Conservation (phyloP, 2,888 invertebrate species). For the Nematopogon swammerdamellus region DNA sequence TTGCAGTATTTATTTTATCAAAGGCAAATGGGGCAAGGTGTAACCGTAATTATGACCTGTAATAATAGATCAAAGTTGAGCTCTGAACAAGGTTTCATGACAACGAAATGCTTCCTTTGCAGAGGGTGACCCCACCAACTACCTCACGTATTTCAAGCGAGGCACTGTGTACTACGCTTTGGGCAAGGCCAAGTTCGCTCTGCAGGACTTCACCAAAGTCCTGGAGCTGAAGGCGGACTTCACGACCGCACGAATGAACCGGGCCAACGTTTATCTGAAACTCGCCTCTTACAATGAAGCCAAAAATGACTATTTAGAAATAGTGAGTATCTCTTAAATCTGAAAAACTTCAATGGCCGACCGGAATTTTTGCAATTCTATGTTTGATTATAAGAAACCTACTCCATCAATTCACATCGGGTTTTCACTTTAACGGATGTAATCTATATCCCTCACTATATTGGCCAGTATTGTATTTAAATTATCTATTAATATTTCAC, state of each 20-base stretch:
- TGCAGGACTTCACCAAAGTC: constrained; percentile 91
- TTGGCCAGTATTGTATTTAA: too few relatives aligned
- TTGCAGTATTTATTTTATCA: too few relatives aligned
- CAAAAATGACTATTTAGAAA: constrained; percentile 74
- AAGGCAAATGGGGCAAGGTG: too few relatives aligned
- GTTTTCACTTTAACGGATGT: too few relatives aligned
- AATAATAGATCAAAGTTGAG: too few relatives aligned
- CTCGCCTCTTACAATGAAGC: constrained; percentile 83
- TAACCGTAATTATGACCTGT: too few relatives aligned
- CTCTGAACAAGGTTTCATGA: too few relatives aligned
- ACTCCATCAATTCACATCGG: too few relatives aligned
- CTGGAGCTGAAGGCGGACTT: constrained; percentile 95
- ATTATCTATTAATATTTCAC: too few relatives aligned
- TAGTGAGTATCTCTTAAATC: constrained; percentile 80
- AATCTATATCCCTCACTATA: too few relatives aligned
- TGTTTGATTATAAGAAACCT: background rate
- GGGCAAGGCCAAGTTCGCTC: constrained; percentile 92
- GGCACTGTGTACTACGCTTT: constrained; percentile 95
- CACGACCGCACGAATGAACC: constrained; percentile 77
- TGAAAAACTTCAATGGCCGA: too few relatives aligned
- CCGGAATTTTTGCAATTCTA: background rate
- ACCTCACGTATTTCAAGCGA: constrained; percentile 92
- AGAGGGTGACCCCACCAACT: constrained; percentile 96
- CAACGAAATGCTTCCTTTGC: too few relatives aligned
- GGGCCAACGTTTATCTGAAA: constrained; percentile 88